phyloP scores from a whole-genome alignment of 1,140 invertebrate genomes.

The Nebria ingens region DNA sequence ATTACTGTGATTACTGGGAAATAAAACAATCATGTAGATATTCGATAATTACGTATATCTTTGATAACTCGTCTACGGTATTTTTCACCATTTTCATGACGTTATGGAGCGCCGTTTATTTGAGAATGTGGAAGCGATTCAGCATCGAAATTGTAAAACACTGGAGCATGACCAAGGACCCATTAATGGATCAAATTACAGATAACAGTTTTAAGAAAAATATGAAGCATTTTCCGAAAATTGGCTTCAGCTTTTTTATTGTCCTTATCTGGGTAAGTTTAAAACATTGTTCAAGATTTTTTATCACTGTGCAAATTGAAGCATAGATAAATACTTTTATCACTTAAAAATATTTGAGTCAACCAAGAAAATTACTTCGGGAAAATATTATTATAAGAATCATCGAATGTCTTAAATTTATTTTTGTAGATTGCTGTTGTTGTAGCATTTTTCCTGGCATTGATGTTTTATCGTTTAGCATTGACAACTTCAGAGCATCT shows the following conservation, averaged over 20 bases:
- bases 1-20: conserved; percentile 59
- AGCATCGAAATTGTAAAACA: conserved; percentile 64
- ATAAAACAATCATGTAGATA: conserved; percentile 60
- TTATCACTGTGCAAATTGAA: no score
- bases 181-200: no score
- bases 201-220: conserved; percentile 66
- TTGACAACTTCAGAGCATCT: conserved; percentile 50
- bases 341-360: no score
- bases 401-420: no score
- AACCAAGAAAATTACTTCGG: no score
- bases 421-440: no score
- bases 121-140: conserved; percentile 73
- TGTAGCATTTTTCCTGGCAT: conserved; percentile 61
- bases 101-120: conserved; percentile 70
- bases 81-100: conserved; percentile 67
- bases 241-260: conserved; percentile 48
- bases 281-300: no score
- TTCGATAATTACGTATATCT: conserved; percentile 55
- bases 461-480: conserved; percentile 65
- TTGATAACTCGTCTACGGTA: conserved; percentile 66
- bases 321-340: no score
- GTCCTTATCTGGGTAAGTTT: conserved; percentile 47
- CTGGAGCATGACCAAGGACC: no score
- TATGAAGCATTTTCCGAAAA: conserved; percentile 48
- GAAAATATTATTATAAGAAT: neutral